phyloP scores from a whole-genome alignment of 2,113 vertebrate species.

The Tachysurus vachellii region DNA sequence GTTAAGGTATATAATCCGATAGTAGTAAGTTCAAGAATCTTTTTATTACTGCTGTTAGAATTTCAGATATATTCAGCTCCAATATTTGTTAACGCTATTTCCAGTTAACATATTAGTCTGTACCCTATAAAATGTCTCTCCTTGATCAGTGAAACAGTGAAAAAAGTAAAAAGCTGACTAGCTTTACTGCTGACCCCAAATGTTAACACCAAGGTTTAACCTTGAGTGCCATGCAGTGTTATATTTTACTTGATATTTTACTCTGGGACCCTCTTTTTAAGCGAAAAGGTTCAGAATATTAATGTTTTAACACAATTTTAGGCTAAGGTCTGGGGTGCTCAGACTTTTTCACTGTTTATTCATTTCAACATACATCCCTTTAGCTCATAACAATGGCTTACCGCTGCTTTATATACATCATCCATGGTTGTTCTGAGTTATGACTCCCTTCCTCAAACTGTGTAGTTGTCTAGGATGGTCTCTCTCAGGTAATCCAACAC shows the following conservation, averaged over 20 bases:
- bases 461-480: constrained; percentile 38
- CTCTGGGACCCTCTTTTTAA: neutral
- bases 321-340: neutral
- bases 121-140: neutral
- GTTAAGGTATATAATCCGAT: neutral
- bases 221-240: constrained; percentile 26
- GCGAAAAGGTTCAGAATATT: neutral
- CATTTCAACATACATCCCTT: neutral
- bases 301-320: neutral
- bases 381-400: constrained; percentile 59
- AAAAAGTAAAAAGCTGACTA: neutral
- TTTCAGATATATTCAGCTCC: neutral
- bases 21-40: neutral
- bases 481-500: constrained; percentile 37
- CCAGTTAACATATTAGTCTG: neutral
- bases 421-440: constrained; percentile 69
- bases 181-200: neutral
- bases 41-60: neutral
- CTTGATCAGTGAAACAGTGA: neutral
- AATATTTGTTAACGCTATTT: neutral
- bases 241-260: neutral
- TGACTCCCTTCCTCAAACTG: constrained; percentile 50
- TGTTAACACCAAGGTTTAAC: constrained; percentile 28
- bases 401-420: constrained; percentile 81
- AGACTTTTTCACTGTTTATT: neutral